Conservation (phyloP, 2,797 vertebrate species). For the Anomalospiza imberbis region DNA sequence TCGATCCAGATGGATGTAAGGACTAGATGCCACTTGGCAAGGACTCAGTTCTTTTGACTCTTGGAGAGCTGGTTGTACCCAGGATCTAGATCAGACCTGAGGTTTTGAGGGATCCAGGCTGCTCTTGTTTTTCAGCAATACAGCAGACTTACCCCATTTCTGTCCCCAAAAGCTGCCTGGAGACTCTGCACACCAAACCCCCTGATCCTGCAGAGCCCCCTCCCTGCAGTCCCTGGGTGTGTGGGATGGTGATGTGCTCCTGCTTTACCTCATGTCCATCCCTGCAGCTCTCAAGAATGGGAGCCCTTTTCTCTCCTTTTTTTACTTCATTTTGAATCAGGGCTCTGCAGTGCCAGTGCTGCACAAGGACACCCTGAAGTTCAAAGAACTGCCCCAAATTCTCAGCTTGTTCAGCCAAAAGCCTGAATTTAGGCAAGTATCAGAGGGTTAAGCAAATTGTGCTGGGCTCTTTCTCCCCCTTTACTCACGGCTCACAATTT, state of each 20-base stretch:
- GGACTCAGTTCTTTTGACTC: neutral
- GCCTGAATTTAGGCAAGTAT: neutral
- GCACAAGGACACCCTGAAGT: neutral
- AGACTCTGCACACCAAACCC: neutral
- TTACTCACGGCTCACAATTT: neutral
- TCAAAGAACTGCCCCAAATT: neutral
- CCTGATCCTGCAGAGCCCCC: neutral
- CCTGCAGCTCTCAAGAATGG: neutral
- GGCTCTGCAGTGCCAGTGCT: neutral
- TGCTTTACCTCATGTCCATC: neutral
- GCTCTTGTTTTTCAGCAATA: neutral
- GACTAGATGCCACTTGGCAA: neutral
- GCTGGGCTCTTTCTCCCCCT: neutral
- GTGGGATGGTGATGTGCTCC: neutral
- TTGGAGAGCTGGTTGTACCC: neutral
- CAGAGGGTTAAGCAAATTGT: rapidly evolving
- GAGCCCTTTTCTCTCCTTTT: neutral
- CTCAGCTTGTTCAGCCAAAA: neutral
- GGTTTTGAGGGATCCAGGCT: neutral
- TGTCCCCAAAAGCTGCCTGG: neutral
- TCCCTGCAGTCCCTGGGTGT: neutral
- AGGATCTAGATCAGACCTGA: neutral
- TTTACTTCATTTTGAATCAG: neutral
- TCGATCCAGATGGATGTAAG: neutral
- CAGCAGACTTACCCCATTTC: neutral